Percentiles rank a stretch among this genome's conserved stretches.
These are phyloP conservation scores for Strigops habroptila DNA, from an alignment of 2,113 vertebrate genomes.

Conservation along the genomic window DNA sequence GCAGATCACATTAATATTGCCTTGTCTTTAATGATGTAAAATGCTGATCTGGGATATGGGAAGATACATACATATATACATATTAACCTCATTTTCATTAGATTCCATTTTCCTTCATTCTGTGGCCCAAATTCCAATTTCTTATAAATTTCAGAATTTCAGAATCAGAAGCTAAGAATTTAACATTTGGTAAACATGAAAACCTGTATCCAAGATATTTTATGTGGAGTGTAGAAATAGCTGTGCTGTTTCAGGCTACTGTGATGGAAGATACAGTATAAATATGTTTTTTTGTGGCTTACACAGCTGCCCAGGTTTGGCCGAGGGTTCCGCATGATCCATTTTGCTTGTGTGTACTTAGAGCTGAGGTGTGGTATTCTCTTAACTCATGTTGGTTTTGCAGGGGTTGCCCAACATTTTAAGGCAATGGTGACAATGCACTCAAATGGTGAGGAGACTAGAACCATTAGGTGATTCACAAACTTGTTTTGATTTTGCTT, in stretches of 20 bases:
- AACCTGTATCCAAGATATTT: rapidly evolving
- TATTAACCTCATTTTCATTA: not conserved
- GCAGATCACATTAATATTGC: not conserved
- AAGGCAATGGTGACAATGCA: not conserved
- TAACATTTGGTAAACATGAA: not conserved
- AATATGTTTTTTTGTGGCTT: not conserved
- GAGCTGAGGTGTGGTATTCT: not conserved
- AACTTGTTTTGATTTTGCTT: not conserved
- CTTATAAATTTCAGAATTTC: not conserved
- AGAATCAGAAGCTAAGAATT: not conserved
- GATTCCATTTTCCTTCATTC: not conserved
- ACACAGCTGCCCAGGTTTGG: not conserved
- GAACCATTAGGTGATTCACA: not conserved
- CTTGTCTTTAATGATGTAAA: not conserved
- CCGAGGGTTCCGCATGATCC: not conserved
- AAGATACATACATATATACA: not conserved
- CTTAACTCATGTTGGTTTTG: not conserved
- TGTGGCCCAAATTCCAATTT: not conserved
- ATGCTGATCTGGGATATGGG: not conserved
- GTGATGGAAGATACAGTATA: not conserved
- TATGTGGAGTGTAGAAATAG: not conserved
- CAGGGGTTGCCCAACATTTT: not conserved
- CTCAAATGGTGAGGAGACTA: not conserved
- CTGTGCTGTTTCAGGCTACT: not conserved
- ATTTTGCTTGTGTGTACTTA: not conserved